phyloP scores from a whole-genome alignment of 2,888 invertebrate genomes.

The Drosophila pegasa region DNA sequence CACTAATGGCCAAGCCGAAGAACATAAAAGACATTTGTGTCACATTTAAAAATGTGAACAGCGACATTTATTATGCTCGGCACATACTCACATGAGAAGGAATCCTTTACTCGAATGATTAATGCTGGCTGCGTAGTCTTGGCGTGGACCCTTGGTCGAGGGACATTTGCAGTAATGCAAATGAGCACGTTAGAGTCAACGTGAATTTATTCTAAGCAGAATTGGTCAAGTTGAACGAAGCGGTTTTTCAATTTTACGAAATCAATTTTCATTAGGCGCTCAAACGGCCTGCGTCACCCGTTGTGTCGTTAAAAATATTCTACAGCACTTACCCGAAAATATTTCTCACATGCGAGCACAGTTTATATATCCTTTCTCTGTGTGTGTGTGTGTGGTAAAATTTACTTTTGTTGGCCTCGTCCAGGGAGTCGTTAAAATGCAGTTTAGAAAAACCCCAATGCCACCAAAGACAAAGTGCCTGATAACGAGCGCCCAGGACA shows the following conservation, averaged over 20 bases:
- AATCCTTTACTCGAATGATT: slow-evolving; percentile 39
- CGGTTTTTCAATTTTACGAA: slow-evolving; percentile 49
- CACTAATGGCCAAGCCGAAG: slow-evolving; percentile 17
- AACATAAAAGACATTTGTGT: slow-evolving; percentile 37
- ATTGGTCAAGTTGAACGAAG: slow-evolving; percentile 41
- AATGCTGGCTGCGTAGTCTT: slow-evolving; percentile 29
- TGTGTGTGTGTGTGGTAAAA: slow-evolving; percentile 24
- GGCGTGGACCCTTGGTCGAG: slow-evolving; percentile 11
- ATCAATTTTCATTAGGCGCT: slow-evolving; percentile 72
- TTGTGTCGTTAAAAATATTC: slow-evolving; percentile 50
- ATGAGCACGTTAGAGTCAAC: not conserved
- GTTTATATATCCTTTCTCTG: slow-evolving; percentile 1
- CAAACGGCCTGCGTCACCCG: slow-evolving; percentile 40
- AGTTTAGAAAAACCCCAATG: slow-evolving; percentile 64
- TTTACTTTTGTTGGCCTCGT: slow-evolving; percentile 44
- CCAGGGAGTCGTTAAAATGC: slow-evolving; percentile 77
- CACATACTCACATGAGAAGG: slow-evolving; percentile 26
- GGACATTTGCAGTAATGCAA: slow-evolving; percentile 21
- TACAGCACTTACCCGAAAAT: slow-evolving; percentile 19
- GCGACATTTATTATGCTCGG: slow-evolving; percentile 32
- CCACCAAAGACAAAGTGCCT: slow-evolving; percentile 62
- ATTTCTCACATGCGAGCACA: slow-evolving; percentile 3
- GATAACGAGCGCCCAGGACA: slow-evolving; percentile 60
- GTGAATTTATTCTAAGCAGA: slow-evolving; percentile 23
- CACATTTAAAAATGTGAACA: slow-evolving; percentile 25